Evolutionary conservation across 2,797 vertebrate species (phyloP).

Genomic region (Intellagama lesueurii): DNA sequence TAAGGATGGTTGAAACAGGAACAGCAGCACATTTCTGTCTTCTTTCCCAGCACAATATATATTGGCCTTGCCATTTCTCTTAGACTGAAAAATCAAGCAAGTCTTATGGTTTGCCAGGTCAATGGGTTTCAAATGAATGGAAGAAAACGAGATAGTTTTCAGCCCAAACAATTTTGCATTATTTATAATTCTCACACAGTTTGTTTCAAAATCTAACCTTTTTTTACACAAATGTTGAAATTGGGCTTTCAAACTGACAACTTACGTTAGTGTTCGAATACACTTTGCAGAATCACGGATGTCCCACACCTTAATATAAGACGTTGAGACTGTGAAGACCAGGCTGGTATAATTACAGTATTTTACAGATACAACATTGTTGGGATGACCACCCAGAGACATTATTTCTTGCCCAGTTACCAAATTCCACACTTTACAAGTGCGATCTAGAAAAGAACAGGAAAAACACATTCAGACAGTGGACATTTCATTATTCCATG

Average conservation of each 20-base stretch:
- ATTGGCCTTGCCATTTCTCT: background rate
- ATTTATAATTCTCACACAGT: background rate
- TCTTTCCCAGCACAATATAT: too few species aligned
- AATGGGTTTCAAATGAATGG: background rate
- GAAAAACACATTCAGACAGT: background rate
- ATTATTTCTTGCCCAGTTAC: conserved; percentile 99
- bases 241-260: conserved; percentile 30
- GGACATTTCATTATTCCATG: background rate
- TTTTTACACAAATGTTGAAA: background rate
- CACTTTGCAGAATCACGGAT: conserved; percentile 96
- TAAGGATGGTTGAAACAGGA: background rate
- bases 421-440: conserved; percentile 98
- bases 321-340: conserved; percentile 93
- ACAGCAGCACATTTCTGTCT: background rate
- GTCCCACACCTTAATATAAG: conserved; percentile 98
- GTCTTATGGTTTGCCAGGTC: background rate
- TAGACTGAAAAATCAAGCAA: background rate
- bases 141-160: background rate
- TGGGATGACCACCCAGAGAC: conserved; percentile 94
- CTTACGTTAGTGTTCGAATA: conserved; percentile 92
- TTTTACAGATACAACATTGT: conserved; percentile 92
- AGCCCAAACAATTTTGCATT: background rate
- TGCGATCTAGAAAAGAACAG: conserved; percentile 85
- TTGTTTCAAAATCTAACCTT: background rate
- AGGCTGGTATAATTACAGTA: conserved; percentile 91